Base-by-base conservation (phyloP, 2,888 invertebrate genomes). In the Trissolcus brochymenae region DNA sequence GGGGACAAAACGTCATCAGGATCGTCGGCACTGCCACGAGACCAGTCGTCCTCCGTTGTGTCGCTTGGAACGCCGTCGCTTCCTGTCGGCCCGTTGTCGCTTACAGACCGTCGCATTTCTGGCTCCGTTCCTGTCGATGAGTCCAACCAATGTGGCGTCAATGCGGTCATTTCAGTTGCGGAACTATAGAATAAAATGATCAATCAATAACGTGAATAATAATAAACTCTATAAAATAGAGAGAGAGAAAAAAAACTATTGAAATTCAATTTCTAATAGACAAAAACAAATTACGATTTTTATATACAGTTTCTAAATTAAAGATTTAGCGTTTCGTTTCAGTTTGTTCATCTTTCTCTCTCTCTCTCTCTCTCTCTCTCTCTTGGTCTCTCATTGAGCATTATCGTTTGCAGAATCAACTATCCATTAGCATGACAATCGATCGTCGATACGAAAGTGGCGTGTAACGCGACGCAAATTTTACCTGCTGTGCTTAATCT, bases 41-140 rank as follows among this genome's bases (percentile, higher is more conserved):
- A 94, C 92, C 94, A 94, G 87, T 94, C 94, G 56, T 93, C 93
- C 85, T 94, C 94, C 21, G 92, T 93, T 77, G 93, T 90, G 78
- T 92, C 92, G 71, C 91, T 92, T 4, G 92, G 92, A 11, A 92
- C 91, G 1, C 92, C 92, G 72, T 92, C 92, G 81, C 91, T 92
- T 49, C 92, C 91, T 2, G 85, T 85, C 9, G 88, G 87, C 2
- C 87, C 88, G 71, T 89, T 89, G 72, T 89, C 88, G 80, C 89
- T 89, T 43, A 87, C 85, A 13, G 88, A 88, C 29, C 89, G 83
- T 46, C 88, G 85, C 86, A 89, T 87, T 67, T 88, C 88, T 11
- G 88, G 79, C 54, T 88, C 87, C 11, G 75, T 53, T 57, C 79
- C 76, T 4, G 83, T 82, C 56, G 84, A 81, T 11, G 88, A 83